phyloP scores from a whole-genome alignment of 2,888 invertebrate genomes.

The Philereme transversata region DNA sequence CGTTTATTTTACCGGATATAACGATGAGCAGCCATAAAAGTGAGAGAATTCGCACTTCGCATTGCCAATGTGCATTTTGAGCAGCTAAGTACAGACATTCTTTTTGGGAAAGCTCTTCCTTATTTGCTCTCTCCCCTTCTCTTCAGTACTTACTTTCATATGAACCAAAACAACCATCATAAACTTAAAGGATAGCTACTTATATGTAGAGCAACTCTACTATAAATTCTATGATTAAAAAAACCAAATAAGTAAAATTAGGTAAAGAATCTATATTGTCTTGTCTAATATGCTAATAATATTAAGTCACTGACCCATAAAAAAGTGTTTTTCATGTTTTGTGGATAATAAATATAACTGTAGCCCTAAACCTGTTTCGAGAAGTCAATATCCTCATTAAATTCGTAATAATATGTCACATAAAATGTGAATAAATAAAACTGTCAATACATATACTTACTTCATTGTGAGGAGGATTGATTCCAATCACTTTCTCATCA shows the following conservation, averaged over 20 bases:
- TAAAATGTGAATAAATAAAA: neutral
- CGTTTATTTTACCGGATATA: conserved; percentile 16
- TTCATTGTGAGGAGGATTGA: too few species aligned
- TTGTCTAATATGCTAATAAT: neutral
- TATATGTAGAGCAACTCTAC: too few species aligned
- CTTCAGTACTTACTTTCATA: too few species aligned
- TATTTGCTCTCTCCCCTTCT: too few species aligned
- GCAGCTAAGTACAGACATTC: neutral
- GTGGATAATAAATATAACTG: conserved; percentile 54
- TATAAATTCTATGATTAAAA: too few species aligned
- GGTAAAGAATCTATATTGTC: too few species aligned
- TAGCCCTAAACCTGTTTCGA: conserved; percentile 54
- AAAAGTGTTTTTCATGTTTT: conserved; percentile 13
- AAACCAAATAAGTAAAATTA: too few species aligned
- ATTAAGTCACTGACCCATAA: conserved; percentile 27
- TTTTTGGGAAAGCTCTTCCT: neutral
- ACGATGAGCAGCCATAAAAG: conserved; percentile 11
- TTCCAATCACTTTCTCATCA: too few species aligned
- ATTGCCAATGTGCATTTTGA: conserved; percentile 6
- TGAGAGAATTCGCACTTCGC: conserved; percentile 11
- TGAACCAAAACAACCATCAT: too few species aligned
- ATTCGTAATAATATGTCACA: conserved; percentile 2
- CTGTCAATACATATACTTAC: neutral
- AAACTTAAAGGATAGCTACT: too few species aligned
- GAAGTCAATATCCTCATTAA: conserved; percentile 65